A percentile compares a stretch with the other conserved stretches of the same genome.
Evolutionary conservation across 1,140 invertebrate genomes (phyloP).

Genomic region (Trichomalopsis sarcophagae): DNA sequence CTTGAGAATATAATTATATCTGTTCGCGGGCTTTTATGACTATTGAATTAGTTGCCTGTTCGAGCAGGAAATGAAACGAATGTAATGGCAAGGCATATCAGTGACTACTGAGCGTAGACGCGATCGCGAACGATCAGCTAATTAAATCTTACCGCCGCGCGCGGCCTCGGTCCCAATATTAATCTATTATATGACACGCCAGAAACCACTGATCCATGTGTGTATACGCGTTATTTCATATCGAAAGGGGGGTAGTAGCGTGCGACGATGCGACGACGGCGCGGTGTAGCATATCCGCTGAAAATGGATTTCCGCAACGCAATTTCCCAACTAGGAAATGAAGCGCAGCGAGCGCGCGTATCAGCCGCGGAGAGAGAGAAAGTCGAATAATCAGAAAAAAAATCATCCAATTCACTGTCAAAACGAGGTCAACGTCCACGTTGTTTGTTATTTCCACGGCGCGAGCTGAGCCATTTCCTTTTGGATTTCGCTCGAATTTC

Average conservation of each 20-base stretch:
- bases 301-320: slow-evolving; percentile 21
- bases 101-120: not conserved
- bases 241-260: not conserved
- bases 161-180: not conserved
- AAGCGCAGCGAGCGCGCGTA: not conserved
- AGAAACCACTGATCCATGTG: not conserved
- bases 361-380: not conserved
- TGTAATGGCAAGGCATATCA: too few relatives aligned
- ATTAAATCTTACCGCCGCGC: not conserved
- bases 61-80: too few relatives aligned
- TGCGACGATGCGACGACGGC: not conserved
- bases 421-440: slow-evolving; percentile 6
- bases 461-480: not conserved
- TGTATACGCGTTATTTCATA: not conserved
- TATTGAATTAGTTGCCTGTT: too few relatives aligned
- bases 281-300: not conserved
- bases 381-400: slow-evolving; percentile 39
- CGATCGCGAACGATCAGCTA: not conserved
- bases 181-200: not conserved
- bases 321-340: slow-evolving; percentile 42
- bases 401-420: slow-evolving; percentile 20
- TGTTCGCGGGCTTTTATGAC: too few relatives aligned
- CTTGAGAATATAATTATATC: not conserved
- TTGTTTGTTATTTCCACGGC: not conserved
- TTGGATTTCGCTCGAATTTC: slow-evolving; percentile 38